These are phyloP conservation scores for Crotophaga sulcirostris DNA, from an alignment of 2,113 vertebrate genomes.

Conservation along the genomic window DNA sequence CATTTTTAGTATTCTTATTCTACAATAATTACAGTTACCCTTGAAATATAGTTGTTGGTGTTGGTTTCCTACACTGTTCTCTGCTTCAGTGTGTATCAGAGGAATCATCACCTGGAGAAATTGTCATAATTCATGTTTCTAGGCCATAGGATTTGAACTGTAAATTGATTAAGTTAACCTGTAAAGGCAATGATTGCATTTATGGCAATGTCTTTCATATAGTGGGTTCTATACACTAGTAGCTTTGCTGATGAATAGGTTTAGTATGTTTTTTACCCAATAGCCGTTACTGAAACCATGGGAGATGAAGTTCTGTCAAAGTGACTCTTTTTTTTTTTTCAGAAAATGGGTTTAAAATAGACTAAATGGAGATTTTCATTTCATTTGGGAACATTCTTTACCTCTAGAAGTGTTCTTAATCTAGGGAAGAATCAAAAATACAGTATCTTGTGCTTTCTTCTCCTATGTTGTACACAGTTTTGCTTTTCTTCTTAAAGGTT, in stretches of 20 bases:
- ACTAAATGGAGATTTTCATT: not conserved
- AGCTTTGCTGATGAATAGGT: not conserved
- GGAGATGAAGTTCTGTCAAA: not conserved
- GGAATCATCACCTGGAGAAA: not conserved
- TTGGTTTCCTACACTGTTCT: not conserved
- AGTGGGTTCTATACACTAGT: not conserved
- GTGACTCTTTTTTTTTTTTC: not conserved
- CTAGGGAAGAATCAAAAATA: not conserved
- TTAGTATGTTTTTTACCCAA: not conserved
- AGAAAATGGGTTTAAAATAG: not conserved
- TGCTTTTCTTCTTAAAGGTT: not conserved
- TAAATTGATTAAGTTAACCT: not conserved
- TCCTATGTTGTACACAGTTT: not conserved
- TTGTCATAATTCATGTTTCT: not conserved
- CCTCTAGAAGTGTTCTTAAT: not conserved
- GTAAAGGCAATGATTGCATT: not conserved
- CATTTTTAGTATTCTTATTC: not conserved
- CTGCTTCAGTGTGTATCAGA: not conserved
- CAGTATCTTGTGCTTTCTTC: not conserved
- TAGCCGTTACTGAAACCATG: not conserved
- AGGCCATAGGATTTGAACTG: not conserved
- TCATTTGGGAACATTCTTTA: not conserved
- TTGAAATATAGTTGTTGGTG: not conserved
- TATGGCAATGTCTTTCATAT: not conserved
- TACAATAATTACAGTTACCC: not conserved